A percentile compares a stretch with the other conserved stretches of the same genome.
These are phyloP conservation scores for Hydroisotoma schaefferi DNA, from an alignment of 2,888 invertebrate genomes.

Conservation along the genomic window DNA sequence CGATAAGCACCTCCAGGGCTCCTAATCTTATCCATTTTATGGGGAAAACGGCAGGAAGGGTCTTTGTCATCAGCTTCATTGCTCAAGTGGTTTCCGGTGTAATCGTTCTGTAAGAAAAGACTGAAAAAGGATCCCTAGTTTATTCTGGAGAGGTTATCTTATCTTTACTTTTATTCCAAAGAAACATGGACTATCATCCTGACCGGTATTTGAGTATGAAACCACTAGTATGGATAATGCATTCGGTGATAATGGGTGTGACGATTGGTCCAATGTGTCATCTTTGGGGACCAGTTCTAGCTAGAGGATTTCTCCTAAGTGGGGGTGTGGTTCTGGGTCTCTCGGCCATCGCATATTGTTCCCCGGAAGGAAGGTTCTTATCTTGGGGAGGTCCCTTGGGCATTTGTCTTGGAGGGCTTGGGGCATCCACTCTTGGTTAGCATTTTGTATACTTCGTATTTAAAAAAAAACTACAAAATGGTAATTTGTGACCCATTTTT, in stretches of 20 bases:
- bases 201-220: neutral
- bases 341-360: neutral
- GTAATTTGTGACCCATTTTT: neutral
- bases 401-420: neutral
- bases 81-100: neutral
- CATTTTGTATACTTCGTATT: neutral
- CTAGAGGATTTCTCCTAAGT: neutral
- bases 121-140: neutral
- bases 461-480: neutral
- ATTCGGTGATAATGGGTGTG: neutral
- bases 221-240: neutral
- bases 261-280: slow-evolving; percentile 6
- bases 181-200: neutral
- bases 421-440: neutral
- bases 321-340: neutral
- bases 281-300: neutral
- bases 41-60: neutral
- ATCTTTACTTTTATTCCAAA: no score
- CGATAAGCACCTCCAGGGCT: neutral
- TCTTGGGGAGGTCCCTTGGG: neutral
- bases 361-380: neutral
- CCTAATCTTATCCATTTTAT: neutral
- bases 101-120: slow-evolving; percentile 1
- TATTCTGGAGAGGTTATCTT: no score
- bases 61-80: neutral